Conservation (phyloP, 64 coral and sea anemone species). For the Hydrozoanthus tunicans region DNA sequence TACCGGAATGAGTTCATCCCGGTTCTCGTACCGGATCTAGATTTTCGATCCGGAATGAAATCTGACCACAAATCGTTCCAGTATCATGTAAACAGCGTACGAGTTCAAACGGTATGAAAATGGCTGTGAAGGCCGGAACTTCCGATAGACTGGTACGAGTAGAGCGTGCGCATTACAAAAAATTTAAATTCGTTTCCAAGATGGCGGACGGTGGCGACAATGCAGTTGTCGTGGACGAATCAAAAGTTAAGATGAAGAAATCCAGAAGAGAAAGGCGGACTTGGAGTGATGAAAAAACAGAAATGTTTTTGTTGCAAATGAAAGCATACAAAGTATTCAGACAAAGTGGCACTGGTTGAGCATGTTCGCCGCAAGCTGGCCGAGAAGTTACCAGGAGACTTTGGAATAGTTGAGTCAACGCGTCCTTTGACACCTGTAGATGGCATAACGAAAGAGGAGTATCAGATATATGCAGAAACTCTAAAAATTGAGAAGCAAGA, state of each 20-base stretch:
- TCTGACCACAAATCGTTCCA: too few species aligned
- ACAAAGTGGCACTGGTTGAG: slow-evolving; percentile 2
- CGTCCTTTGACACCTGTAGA: neutral
- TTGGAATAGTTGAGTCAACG: neutral
- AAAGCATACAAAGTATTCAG: neutral
- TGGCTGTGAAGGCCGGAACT: too few species aligned
- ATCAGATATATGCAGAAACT: slow-evolving; percentile 33
- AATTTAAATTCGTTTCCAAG: too few species aligned
- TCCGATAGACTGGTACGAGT: too few species aligned
- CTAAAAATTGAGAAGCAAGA: slow-evolving; percentile 29
- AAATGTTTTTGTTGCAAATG: neutral
- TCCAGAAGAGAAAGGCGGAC: neutral
- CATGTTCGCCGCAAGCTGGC: neutral
- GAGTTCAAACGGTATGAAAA: too few species aligned
- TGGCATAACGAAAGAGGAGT: slow-evolving; percentile 48
- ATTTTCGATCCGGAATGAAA: too few species aligned
- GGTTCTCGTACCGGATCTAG: too few species aligned
- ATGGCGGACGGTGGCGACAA: neutral
- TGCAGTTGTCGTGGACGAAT: neutral
- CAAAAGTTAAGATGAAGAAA: neutral
- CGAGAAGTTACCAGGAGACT: neutral
- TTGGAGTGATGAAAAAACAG: neutral
- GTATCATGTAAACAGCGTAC: too few species aligned
- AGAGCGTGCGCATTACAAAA: too few species aligned
- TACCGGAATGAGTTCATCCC: too few species aligned